These are phyloP conservation scores for Drosophila lutescens DNA, from an alignment of 2,888 invertebrate species.

Conservation along the genomic window DNA sequence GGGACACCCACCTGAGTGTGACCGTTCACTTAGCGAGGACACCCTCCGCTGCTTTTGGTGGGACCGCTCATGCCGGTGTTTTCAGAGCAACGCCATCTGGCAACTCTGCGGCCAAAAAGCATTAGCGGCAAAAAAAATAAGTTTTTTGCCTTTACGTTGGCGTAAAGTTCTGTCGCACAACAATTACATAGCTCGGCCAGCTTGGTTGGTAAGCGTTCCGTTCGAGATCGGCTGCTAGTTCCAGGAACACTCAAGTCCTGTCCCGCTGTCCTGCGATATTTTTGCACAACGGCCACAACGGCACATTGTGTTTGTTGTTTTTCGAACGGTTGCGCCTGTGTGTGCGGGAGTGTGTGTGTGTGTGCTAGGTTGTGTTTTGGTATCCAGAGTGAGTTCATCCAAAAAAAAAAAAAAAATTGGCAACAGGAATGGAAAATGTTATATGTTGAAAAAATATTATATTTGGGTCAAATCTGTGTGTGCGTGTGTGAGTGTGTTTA, in stretches of 20 bases:
- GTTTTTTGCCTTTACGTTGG: constrained; percentile 15
- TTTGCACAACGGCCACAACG: constrained; percentile 12
- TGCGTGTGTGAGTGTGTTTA: constrained; percentile 18
- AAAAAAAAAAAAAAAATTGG: constrained; percentile 2
- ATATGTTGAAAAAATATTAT: constrained; percentile 35
- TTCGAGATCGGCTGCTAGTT: neutral
- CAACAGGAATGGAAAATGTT: constrained; percentile 12
- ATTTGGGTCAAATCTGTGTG: constrained; percentile 59
- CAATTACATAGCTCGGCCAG: constrained; percentile 10
- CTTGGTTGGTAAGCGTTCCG: constrained; percentile 9
- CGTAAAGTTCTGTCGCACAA: constrained; percentile 25
- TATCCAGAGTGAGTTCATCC: constrained; percentile 44
- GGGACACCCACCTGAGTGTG: no score
- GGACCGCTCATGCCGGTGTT: no score
- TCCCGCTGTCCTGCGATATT: neutral
- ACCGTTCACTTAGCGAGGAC: no score
- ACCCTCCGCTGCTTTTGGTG: no score
- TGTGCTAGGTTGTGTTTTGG: constrained; percentile 31
- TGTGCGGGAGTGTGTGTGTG: constrained; percentile 11
- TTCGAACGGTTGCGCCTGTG: constrained; percentile 13
- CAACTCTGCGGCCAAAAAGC: constrained; percentile 3
- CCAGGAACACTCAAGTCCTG: neutral
- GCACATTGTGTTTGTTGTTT: constrained; percentile 26
- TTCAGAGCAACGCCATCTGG: neutral
- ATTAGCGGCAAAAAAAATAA: constrained; percentile 11